Evolutionary conservation across 2,888 invertebrate genomes (phyloP), one percentile per base, ranked within the genome.

Genomic region (Metopia argyrocephala): DNA sequence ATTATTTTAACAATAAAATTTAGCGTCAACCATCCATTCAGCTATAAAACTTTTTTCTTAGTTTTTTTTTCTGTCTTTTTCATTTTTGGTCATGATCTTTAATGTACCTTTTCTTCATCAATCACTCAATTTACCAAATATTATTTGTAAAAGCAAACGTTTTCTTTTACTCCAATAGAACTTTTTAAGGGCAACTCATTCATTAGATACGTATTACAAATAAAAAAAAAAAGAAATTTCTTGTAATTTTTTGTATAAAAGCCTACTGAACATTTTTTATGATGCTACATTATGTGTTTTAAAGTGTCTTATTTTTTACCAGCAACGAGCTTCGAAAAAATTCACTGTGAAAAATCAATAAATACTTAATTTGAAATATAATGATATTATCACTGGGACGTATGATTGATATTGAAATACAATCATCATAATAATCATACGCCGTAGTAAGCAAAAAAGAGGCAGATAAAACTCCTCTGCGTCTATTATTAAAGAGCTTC

Each of bases 121-220:
- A 76, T 76, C 75, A 76, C 75, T 76, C 54, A 76, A 76, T 76
- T 76, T 76, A 62, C 28, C 75, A 76, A 68, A 56, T 46, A 76
- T 61, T 68, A 45, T 68, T 46, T 9, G 46, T 54, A 52, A 31
- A 66, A 21, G 5, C 20, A 52, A 66, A 23, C 12, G 20, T 54
- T 0, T 66, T 45, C 20, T 9, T 23, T 56, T 25, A 56, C 27
- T 27, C 12, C 21, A 38, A 38, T 4, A 12, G 15, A 38, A 38
- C n/a, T n/a, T n/a, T n/a, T n/a, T n/a, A n/a, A n/a, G n/a, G n/a
- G n/a, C n/a, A n/a, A n/a, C n/a, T n/a, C n/a, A n/a, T n/a, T n/a
- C n/a, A n/a, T n/a, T n/a, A n/a, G n/a, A n/a, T n/a, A n/a, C n/a
- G n/a, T n/a, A n/a, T n/a, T n/a, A n/a, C n/a, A n/a, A n/a, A n/a